These are phyloP conservation scores for Eledone cirrhosa DNA, from an alignment of 2,888 invertebrate species.

Conservation along the genomic window DNA sequence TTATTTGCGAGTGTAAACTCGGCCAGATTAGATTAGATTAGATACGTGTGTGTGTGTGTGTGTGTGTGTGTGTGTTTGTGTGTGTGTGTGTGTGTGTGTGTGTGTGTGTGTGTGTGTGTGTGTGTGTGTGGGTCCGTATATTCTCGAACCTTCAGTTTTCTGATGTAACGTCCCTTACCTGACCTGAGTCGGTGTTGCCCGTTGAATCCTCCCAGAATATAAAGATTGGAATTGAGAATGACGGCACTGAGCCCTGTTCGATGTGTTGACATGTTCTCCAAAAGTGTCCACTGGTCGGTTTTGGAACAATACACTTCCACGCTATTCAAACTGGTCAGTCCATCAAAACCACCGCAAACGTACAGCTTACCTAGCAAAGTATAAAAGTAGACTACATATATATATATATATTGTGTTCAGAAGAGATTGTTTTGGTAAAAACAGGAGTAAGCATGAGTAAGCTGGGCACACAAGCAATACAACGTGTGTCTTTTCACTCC, in stretches of 20 bases:
- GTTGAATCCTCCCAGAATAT: conserved; percentile 84
- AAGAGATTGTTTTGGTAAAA: too few relatives aligned
- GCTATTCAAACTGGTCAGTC: conserved; percentile 78
- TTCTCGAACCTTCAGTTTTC: too few relatives aligned
- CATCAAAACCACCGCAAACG: conserved; percentile 84
- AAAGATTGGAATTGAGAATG: conserved; percentile 75
- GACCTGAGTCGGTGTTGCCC: conserved; percentile 77
- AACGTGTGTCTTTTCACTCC: too few relatives aligned
- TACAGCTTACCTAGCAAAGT: conserved; percentile 72
- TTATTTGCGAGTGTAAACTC: not conserved
- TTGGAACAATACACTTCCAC: conserved; percentile 80
- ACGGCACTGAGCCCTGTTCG: conserved; percentile 82
- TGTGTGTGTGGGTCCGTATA: too few relatives aligned
- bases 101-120: not conserved
- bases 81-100: too few relatives aligned
- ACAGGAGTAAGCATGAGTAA: too few relatives aligned
- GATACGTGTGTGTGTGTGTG: too few relatives aligned
- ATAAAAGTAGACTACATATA: not conserved
- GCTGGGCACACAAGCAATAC: too few relatives aligned
- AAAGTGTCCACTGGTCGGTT: conserved; percentile 77
- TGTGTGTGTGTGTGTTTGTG: not conserved
- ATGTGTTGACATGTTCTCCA: conserved; percentile 76
- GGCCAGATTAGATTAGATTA: too few relatives aligned
- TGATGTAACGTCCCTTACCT: conserved; percentile 67
- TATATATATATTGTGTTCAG: too few relatives aligned